Percentiles rank a stretch among this genome's conserved stretches.
These are phyloP conservation scores for Athene cunicularia DNA, from an alignment of 2,113 vertebrate genomes.

Conservation along the genomic window DNA sequence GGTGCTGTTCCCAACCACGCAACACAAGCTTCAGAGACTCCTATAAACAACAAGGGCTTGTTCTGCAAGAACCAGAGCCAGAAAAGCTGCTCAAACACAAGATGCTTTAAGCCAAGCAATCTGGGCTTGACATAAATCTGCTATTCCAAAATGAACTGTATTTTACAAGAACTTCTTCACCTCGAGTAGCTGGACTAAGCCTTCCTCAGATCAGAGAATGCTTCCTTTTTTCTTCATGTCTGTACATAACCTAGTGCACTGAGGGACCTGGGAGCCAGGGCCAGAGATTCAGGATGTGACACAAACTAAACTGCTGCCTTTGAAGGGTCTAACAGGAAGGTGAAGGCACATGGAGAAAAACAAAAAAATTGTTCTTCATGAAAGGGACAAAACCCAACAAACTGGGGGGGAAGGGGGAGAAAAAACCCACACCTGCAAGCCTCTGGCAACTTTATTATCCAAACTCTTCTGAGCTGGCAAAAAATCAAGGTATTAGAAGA, in stretches of 20 bases:
- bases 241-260: rapidly evolving
- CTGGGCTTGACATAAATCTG: not conserved
- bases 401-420: not conserved
- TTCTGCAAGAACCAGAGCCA: not conserved
- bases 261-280: not conserved
- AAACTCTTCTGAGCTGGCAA: not conserved
- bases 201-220: not conserved
- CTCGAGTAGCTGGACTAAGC: not conserved
- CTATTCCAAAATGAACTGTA: not conserved
- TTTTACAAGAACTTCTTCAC: not conserved
- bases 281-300: not conserved
- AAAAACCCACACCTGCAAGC: not conserved
- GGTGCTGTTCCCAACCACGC: not conserved
- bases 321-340: not conserved
- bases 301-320: not conserved
- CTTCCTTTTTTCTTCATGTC: not conserved
- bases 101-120: not conserved
- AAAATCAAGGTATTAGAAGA: not conserved
- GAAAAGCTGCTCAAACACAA: not conserved
- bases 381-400: not conserved
- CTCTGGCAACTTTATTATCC: not conserved
- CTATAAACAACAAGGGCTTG: not conserved
- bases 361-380: not conserved
- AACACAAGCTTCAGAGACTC: not conserved
- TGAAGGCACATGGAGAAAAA: not conserved